Evolutionary conservation across 2,797 vertebrate species (phyloP), one percentile per base, ranked within the genome.

Genomic region (Micropoecilia bifurca): DNA sequence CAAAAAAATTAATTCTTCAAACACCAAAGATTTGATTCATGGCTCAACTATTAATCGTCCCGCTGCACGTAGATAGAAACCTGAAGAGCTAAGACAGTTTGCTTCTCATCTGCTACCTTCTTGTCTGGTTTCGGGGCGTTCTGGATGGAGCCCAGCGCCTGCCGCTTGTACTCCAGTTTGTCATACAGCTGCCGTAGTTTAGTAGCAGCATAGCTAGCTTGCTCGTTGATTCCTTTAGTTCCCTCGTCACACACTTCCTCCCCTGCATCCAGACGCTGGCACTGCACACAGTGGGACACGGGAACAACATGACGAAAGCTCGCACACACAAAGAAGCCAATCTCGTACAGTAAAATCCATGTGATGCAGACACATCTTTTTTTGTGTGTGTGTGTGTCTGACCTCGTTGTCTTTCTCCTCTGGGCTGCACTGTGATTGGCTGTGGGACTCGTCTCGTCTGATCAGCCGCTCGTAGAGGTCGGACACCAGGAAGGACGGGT

Each of bases 111-210:
- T 12, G 1, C 61, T 93, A 99, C 98, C 98, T 99, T 99, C 92
- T 97, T 99, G 95, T 99, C 97, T 0, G 97, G 98, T 91, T 99
- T 99, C 74, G 98, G 98, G 74, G 98, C 98, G 20, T 97, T 99
- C 89, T 97, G 98, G 90, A 99, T 97, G 50, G 98, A 98, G 90
- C 95, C 97, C 79, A 99, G 94, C 53, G 98, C 98, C 88, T 99
- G 98, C 22, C 96, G 97, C 93, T 99, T 99, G 91, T 99, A 99
- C 80, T 99, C 98, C 83, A 99, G 97, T 77, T 98, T 99, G 94
- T 99, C 98, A 43, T 95, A 97, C 55, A 99, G 96, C 81, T 97
- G 97, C 55, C 95, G 95, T 12, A 99, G 97, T 88, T 98, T 99
- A 80, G 97, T 98, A 30, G 96, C 97, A 74, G 98, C 97, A 3